These are phyloP conservation scores for Struthio camelus DNA, from an alignment of 2,113 vertebrate genomes.

Conservation along the genomic window DNA sequence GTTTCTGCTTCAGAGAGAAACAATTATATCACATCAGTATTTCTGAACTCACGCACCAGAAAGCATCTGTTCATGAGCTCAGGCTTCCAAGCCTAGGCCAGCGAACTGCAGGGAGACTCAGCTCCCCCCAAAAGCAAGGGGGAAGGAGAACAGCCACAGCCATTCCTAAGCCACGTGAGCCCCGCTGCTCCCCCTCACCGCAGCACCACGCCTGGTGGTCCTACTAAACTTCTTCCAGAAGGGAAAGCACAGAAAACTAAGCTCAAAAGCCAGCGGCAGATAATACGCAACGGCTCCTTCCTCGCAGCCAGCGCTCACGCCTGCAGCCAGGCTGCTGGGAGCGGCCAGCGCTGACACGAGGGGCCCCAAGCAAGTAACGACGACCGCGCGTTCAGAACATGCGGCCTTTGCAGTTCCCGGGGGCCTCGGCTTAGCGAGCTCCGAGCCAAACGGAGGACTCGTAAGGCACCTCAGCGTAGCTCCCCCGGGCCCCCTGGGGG, in stretches of 20 bases:
- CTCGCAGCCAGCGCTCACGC: background rate
- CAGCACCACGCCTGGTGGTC: background rate
- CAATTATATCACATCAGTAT: fast-evolving
- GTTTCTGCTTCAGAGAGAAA: fast-evolving
- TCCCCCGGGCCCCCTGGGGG: too few relatives aligned
- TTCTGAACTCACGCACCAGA: fast-evolving
- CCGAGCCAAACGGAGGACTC: fast-evolving
- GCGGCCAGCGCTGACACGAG: background rate
- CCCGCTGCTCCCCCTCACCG: fast-evolving
- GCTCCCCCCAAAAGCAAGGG: fast-evolving
- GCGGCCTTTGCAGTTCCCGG: background rate
- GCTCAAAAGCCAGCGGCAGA: background rate
- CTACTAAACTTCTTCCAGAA: background rate
- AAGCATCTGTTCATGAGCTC: fast-evolving
- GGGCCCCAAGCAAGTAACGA: background rate
- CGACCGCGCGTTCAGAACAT: background rate
- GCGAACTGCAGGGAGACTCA: fast-evolving
- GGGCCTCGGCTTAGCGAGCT: background rate
- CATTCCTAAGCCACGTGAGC: fast-evolving
- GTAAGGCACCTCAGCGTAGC: background rate
- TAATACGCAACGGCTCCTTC: fast-evolving
- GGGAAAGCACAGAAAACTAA: fast-evolving
- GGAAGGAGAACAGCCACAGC: fast-evolving
- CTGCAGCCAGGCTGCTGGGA: background rate
- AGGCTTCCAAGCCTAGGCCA: background rate